Evolutionary conservation across 2,797 vertebrate genomes (phyloP).

Genomic region (Hippoglossus hippoglossus): DNA sequence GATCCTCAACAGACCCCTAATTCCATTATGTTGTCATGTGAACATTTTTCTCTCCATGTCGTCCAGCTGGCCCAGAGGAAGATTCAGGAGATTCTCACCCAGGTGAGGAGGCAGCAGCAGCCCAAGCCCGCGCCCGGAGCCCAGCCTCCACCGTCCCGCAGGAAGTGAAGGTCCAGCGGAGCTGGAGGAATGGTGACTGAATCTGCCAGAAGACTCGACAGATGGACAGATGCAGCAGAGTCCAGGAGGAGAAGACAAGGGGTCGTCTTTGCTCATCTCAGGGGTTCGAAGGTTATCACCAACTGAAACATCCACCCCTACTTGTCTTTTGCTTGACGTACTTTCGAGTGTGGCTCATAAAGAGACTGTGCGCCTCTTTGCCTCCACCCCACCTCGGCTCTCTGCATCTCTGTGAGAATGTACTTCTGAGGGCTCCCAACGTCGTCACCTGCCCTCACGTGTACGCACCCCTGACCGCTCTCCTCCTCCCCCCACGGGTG

Average conservation of each 20-base stretch:
- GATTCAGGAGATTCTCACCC: constrained; percentile 99
- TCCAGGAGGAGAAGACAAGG: constrained; percentile 66
- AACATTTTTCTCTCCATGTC: not conserved
- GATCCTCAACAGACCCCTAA: not conserved
- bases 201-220: constrained; percentile 85
- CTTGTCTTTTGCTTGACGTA: constrained; percentile 61
- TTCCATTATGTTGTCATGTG: not conserved
- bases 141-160: constrained; percentile 89
- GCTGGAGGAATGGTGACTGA: constrained; percentile 70
- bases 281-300: constrained; percentile 71
- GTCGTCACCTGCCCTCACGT: constrained; percentile 79
- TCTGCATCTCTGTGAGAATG: constrained; percentile 92
- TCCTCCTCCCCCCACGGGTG: constrained; percentile 65
- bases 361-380: constrained; percentile 80
- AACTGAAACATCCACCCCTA: constrained; percentile 69
- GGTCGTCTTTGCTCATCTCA: constrained; percentile 74
- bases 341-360: constrained; percentile 78
- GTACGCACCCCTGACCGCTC: constrained; percentile 63
- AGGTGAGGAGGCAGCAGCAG: constrained; percentile 98
- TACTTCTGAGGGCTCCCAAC: constrained; percentile 92
- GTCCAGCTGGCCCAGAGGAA: constrained; percentile 96
- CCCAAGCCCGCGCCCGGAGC: constrained; percentile 87
- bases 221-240: constrained; percentile 69
- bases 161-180: constrained; percentile 86
- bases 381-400: constrained; percentile 87